A percentile compares a stretch with the other conserved stretches of the same genome.
Evolutionary conservation across 2,797 vertebrate genomes (phyloP).

Genomic region (Tinamus major): DNA sequence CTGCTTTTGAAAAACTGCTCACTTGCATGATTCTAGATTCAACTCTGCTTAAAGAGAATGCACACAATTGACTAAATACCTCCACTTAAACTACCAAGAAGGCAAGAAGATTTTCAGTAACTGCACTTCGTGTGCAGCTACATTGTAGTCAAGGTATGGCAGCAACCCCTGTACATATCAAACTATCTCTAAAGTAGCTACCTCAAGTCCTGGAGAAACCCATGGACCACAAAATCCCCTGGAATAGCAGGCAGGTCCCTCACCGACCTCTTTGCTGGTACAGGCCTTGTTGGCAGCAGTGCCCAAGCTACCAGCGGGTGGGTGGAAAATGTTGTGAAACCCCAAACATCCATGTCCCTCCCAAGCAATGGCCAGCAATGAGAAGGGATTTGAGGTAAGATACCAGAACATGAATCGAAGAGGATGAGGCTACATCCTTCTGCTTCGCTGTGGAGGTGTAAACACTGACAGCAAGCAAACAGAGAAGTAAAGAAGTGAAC

Average conservation of each 20-base stretch:
- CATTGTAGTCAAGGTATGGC: not conserved
- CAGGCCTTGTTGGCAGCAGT: rapidly evolving
- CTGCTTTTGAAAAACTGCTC: not conserved
- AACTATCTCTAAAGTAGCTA: not conserved
- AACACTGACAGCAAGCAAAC: not conserved
- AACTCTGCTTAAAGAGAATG: constrained; percentile 1
- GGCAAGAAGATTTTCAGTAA: constrained; percentile 29
- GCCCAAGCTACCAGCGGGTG: rapidly evolving
- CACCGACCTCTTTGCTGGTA: rapidly evolving
- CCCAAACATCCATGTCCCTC: not conserved
- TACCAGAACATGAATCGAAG: not conserved
- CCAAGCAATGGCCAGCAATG: not conserved
- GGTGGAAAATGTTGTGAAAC: not conserved
- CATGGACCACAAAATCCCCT: rapidly evolving
- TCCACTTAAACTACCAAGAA: constrained; percentile 22
- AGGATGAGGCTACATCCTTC: not conserved
- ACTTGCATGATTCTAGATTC: not conserved
- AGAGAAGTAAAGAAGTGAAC: not conserved
- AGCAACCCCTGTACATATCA: not conserved
- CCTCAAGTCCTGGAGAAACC: not conserved
- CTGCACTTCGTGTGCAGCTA: not conserved
- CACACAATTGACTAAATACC: constrained; percentile 16
- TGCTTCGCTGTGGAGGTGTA: not conserved
- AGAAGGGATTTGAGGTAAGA: not conserved
- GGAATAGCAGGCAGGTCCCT: not conserved